Evolutionary conservation across 2,797 vertebrate species (phyloP).

Genomic region (Pogonophryne albipinna): DNA sequence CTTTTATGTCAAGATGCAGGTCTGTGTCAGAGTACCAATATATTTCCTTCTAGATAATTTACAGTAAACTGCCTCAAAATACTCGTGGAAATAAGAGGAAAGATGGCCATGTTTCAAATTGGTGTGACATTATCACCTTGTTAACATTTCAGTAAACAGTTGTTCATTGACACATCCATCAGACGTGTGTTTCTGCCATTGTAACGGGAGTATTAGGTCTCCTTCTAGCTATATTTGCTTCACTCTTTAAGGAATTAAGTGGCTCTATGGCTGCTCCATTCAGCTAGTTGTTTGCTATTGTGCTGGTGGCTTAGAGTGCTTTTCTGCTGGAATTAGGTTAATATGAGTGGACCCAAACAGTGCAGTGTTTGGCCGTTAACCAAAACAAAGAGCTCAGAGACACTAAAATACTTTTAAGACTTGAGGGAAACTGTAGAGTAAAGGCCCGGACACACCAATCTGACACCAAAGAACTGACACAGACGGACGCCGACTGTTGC

Average conservation of each 20-base stretch:
- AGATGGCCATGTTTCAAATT: constrained; percentile 13
- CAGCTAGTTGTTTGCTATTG: background rate
- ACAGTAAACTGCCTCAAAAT: constrained; percentile 12
- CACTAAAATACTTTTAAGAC: background rate
- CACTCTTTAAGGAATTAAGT: too few relatives aligned
- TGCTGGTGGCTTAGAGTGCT: background rate
- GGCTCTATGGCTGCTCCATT: too few relatives aligned
- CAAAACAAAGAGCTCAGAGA: background rate
- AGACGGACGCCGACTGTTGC: too few relatives aligned
- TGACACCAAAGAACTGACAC: too few relatives aligned
- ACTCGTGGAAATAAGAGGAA: background rate
- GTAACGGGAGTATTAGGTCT: background rate
- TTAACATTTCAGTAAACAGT: background rate
- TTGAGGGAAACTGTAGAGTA: background rate
- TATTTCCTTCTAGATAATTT: background rate
- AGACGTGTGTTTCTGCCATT: background rate
- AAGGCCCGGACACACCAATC: too few relatives aligned
- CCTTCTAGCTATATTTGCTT: background rate
- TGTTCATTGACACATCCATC: background rate
- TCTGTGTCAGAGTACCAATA: background rate
- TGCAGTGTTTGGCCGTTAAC: background rate
- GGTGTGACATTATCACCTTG: background rate
- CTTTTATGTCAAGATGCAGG: background rate
- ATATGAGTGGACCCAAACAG: background rate
- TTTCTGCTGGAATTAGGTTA: background rate